Conservation (phyloP, 2,113 vertebrate genomes). For the Leptobrachium ailaonicum region DNA sequence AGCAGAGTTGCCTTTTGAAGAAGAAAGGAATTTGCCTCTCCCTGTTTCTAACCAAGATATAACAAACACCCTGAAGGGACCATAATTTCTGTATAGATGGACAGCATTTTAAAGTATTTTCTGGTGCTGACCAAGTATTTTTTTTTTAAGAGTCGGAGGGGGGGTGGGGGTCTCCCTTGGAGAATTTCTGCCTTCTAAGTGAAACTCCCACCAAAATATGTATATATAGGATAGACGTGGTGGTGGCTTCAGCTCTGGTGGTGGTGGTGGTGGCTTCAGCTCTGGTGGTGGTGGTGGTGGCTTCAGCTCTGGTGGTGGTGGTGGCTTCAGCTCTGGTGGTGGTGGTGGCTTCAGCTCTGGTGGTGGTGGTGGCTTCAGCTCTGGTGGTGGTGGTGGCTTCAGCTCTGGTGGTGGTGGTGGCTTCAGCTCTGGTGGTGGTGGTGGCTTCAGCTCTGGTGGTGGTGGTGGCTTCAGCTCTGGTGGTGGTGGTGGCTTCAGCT, state of each 20-base stretch:
- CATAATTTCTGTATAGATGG: slow-evolving; percentile 56
- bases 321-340: neutral
- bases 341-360: neutral
- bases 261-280: neutral
- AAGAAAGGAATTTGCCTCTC: slow-evolving; percentile 34
- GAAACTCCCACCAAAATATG: slow-evolving; percentile 52
- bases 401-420: slow-evolving; percentile 1
- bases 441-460: slow-evolving; percentile 29
- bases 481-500: neutral
- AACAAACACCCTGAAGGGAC: slow-evolving; percentile 34
- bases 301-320: slow-evolving; percentile 34
- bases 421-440: neutral
- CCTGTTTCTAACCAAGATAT: slow-evolving; percentile 34
- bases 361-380: neutral
- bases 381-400: neutral
- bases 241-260: neutral
- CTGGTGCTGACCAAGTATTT: slow-evolving; percentile 36
- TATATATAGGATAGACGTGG: slow-evolving; percentile 31
- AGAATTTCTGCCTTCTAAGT: slow-evolving; percentile 52
- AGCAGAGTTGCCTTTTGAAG: slow-evolving; percentile 6
- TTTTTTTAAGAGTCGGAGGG: no score
- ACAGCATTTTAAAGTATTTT: slow-evolving; percentile 54
- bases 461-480: slow-evolving; percentile 37
- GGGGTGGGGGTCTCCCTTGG: slow-evolving; percentile 11
- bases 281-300: slow-evolving; percentile 46